Evolutionary conservation across 1,140 invertebrate genomes (phyloP).

Genomic region (Brachionus rubens): DNA sequence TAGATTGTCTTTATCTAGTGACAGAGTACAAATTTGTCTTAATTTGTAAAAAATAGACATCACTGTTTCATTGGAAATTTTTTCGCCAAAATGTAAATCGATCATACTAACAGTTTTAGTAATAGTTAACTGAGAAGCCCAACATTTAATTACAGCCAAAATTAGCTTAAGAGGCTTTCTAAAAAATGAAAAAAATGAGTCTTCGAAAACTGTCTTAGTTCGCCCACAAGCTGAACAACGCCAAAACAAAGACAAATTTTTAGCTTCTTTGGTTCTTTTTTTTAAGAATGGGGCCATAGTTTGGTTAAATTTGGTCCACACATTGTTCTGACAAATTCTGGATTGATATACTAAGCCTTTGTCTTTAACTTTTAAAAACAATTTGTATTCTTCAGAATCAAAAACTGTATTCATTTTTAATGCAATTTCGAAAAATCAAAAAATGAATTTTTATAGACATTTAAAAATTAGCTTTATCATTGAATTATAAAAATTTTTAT

Average conservation of each 20-base stretch:
- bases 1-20: too few species aligned
- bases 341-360: too few species aligned
- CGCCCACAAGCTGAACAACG: constrained; percentile 1
- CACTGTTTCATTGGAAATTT: neutral
- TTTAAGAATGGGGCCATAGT: neutral
- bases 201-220: constrained; percentile 7
- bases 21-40: neutral
- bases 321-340: too few species aligned
- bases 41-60: neutral
- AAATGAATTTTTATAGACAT: too few species aligned
- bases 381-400: too few species aligned
- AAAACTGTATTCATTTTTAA: too few species aligned
- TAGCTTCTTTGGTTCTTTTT: constrained; percentile 16
- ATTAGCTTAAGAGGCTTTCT: neutral
- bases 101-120: constrained; percentile 16
- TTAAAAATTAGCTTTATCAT: too few species aligned
- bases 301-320: neutral
- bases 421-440: too few species aligned
- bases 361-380: too few species aligned
- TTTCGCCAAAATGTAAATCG: neutral
- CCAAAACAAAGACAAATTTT: neutral
- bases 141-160: neutral
- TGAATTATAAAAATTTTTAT: too few species aligned
- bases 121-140: neutral
- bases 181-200: constrained; percentile 13